Evolutionary conservation across 2,797 vertebrate genomes (phyloP).

Genomic region (Carcharodon carcharias): DNA sequence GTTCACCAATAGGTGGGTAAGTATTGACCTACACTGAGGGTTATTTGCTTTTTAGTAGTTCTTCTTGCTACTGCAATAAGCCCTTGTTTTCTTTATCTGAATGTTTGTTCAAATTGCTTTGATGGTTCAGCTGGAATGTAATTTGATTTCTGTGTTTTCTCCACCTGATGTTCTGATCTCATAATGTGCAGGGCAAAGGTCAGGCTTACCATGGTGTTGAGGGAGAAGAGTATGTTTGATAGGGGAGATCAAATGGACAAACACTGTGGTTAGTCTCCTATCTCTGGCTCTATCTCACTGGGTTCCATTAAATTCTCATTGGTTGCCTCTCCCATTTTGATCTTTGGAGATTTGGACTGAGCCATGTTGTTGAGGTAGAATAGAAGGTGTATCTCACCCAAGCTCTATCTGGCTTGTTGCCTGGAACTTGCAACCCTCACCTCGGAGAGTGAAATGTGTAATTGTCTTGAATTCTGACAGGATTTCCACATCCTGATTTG

Average conservation of each 20-base stretch:
- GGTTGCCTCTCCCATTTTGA: too few relatives aligned
- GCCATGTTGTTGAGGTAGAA: not conserved
- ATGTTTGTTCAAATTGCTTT: not conserved
- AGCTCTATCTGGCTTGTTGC: not conserved
- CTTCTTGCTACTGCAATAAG: not conserved
- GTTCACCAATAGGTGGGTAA: conserved; percentile 60
- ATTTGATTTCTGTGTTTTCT: not conserved
- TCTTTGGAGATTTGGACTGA: too few relatives aligned
- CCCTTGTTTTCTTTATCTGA: not conserved
- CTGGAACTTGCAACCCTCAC: not conserved
- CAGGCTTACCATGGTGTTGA: not conserved
- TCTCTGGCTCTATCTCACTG: too few relatives aligned
- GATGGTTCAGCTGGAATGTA: not conserved
- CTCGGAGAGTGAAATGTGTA: not conserved
- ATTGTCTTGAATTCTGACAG: not conserved
- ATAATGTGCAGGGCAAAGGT: too few relatives aligned
- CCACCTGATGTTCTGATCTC: not conserved
- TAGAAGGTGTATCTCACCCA: not conserved
- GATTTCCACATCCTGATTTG: not conserved
- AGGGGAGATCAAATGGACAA: too few relatives aligned
- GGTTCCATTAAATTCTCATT: too few relatives aligned
- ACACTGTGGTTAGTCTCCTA: too few relatives aligned
- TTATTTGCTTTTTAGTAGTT: not conserved
- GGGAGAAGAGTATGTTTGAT: not conserved
- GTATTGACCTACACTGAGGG: conserved; percentile 27